phyloP scores from a whole-genome alignment of 2,888 invertebrate species.

The Bibio marci region DNA sequence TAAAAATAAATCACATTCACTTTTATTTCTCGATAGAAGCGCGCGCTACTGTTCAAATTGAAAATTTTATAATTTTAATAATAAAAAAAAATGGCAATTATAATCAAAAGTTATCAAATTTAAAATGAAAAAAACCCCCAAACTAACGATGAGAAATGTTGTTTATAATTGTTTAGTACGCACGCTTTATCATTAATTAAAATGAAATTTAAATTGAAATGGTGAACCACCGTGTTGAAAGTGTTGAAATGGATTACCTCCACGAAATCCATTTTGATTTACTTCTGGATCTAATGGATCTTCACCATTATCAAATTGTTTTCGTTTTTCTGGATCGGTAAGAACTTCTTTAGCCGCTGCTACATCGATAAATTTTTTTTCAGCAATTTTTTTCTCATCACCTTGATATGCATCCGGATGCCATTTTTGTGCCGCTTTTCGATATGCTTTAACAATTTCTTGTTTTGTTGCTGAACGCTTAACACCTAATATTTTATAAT shows the following conservation, averaged over 20 bases:
- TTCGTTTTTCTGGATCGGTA: constrained; percentile 79
- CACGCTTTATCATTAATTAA: too few relatives aligned
- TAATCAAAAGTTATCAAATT: too few relatives aligned
- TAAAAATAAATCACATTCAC: too few relatives aligned
- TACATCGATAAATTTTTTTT: constrained; percentile 96
- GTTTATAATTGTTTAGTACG: too few relatives aligned
- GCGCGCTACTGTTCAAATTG: too few relatives aligned
- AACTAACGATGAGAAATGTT: too few relatives aligned
- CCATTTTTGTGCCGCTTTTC: constrained; percentile 95
- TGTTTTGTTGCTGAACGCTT: constrained; percentile 78
- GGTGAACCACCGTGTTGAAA: constrained; percentile 65
- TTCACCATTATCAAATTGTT: constrained; percentile 84
- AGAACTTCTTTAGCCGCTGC: constrained; percentile 94
- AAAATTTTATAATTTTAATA: too few relatives aligned
- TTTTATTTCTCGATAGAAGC: too few relatives aligned
- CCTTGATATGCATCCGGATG: constrained; percentile 91
- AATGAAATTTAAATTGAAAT: constrained; percentile 96
- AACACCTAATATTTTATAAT: constrained; percentile 92
- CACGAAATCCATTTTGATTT: constrained; percentile 35
- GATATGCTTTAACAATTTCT: constrained; percentile 89
- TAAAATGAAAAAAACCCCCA: too few relatives aligned
- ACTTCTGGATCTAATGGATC: constrained; percentile 96
- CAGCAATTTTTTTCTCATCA: constrained; percentile 83
- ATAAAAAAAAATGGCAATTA: too few relatives aligned
- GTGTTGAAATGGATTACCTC: constrained; percentile 63